phyloP scores from a whole-genome alignment of 2,113 vertebrate genomes.

The Bos indicus region DNA sequence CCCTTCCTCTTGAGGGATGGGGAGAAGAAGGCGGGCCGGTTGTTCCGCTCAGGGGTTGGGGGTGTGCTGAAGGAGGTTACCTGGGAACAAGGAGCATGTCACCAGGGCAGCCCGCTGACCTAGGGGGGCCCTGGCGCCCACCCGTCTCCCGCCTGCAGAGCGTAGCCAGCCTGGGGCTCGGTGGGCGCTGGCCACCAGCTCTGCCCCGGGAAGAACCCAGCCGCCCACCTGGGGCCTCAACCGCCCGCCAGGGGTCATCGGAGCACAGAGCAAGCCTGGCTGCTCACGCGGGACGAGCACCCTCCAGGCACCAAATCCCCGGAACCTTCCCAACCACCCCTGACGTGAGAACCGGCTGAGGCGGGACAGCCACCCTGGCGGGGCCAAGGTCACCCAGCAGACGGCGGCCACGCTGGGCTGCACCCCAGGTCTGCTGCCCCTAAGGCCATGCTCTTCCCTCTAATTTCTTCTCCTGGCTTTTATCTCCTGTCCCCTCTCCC shows the following conservation, averaged over 20 bases:
- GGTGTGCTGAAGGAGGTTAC: constrained; percentile 98
- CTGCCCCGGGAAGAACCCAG: not conserved
- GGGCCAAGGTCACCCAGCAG: not conserved
- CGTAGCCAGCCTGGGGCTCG: accelerated
- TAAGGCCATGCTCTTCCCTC: not conserved
- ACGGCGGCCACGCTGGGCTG: accelerated
- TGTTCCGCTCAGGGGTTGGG: constrained; percentile 93
- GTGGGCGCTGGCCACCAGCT: not conserved
- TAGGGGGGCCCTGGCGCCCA: not conserved
- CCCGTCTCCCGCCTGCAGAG: accelerated
- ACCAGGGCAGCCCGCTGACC: accelerated
- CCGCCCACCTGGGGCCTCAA: accelerated
- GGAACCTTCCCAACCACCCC: accelerated
- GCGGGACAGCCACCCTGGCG: accelerated
- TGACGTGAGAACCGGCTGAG: accelerated
- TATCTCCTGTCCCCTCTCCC: accelerated
- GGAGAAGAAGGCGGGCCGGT: constrained; percentile 96
- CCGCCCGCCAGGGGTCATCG: accelerated
- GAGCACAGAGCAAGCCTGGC: not conserved
- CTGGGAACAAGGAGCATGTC: constrained; percentile 72
- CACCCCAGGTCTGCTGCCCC: not conserved
- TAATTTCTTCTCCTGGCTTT: accelerated
- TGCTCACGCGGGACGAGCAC: accelerated
- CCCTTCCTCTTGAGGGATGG: constrained; percentile 95
- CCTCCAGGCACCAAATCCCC: accelerated